Evolutionary conservation across 2,797 vertebrate species (phyloP).

Genomic region (Hemibagrus guttatus): DNA sequence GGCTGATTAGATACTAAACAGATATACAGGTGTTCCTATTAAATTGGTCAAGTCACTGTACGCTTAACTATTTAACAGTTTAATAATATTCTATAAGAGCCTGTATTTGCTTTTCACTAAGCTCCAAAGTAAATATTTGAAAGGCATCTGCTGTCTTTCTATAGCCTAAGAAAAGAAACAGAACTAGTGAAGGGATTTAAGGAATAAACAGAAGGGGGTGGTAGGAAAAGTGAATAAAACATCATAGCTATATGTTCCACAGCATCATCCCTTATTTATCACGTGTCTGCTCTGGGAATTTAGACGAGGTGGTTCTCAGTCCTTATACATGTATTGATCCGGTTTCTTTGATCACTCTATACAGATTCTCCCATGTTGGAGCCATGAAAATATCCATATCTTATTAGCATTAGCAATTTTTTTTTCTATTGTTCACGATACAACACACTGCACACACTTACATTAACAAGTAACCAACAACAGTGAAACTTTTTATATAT

Average conservation of each 20-base stretch:
- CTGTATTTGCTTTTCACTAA: neutral
- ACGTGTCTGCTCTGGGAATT: neutral
- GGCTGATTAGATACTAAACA: neutral
- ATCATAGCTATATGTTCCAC: neutral
- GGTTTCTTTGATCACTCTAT: neutral
- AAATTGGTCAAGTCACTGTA: neutral
- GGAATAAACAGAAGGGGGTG: constrained; percentile 6
- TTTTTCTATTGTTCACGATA: neutral
- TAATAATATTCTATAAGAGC: neutral
- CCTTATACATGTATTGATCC: constrained; percentile 3
- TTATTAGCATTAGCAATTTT: neutral
- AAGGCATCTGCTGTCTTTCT: neutral
- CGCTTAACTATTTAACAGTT: neutral
- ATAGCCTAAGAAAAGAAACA: neutral
- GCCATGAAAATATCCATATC: neutral
- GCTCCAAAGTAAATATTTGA: neutral
- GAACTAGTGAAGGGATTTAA: neutral
- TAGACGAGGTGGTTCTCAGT: neutral
- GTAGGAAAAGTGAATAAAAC: constrained; percentile 31
- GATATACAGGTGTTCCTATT: neutral
- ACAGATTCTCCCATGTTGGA: neutral
- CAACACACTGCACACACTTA: neutral
- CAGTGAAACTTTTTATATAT: too few species aligned
- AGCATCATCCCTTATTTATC: constrained; percentile 28
- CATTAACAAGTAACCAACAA: neutral